Evolutionary conservation across 2,113 vertebrate genomes (phyloP).

Genomic region (Montifringilla adamsi): DNA sequence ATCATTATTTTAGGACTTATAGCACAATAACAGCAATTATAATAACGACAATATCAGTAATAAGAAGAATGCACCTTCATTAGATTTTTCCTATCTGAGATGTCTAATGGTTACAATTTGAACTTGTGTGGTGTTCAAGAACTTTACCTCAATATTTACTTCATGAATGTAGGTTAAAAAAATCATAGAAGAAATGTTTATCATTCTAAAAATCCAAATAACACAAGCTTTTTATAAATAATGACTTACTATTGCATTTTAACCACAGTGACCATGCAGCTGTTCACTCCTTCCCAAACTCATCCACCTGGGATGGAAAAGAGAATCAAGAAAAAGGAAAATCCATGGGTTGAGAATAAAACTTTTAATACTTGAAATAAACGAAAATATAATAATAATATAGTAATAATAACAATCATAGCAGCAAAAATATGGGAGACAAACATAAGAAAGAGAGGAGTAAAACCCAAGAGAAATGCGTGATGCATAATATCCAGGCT

Average conservation of each 20-base stretch:
- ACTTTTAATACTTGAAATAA: not conserved
- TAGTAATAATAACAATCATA: not conserved
- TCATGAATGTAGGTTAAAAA: not conserved
- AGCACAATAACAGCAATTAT: not conserved
- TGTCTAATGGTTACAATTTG: not conserved
- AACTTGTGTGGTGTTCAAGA: not conserved
- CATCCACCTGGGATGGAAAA: not conserved
- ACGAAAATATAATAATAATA: not conserved
- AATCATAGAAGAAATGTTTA: not conserved
- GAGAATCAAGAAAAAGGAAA: not conserved
- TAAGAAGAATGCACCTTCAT: not conserved
- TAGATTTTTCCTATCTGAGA: not conserved
- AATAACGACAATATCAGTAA: not conserved
- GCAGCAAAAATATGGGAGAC: not conserved
- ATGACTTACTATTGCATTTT: not conserved
- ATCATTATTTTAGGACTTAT: not conserved
- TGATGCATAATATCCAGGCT: not conserved
- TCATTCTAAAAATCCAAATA: not conserved
- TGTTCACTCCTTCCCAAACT: not conserved
- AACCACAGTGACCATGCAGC: not conserved
- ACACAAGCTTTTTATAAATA: not conserved
- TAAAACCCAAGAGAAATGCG: not conserved
- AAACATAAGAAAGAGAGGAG: not conserved
- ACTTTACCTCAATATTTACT: not conserved
- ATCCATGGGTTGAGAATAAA: not conserved